Evolutionary conservation across 2,113 vertebrate species (phyloP), one percentile per base, ranked within the genome.

Genomic region (Malurus elegans): DNA sequence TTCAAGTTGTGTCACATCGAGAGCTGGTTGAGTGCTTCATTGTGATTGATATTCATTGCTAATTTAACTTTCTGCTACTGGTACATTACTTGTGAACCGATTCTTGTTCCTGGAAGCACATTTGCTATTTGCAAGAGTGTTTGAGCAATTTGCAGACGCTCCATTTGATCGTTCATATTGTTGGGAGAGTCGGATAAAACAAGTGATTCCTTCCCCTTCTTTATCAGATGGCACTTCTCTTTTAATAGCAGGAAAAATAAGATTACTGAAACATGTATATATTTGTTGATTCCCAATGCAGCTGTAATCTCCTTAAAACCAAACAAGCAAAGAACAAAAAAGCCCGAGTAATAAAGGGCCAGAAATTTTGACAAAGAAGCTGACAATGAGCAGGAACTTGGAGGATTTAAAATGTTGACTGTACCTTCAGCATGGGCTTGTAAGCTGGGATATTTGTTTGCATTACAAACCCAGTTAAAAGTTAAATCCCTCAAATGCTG

Each of bases 1-100:
- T 95, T 96, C 92, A 92, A 95, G 93, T 96, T 90, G 92, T 96
- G 96, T 97, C 95, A 95, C 95, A 96, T 93, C 94, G 54, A 38
- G 90, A 95, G 79, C 79, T 81, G 94, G 72, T 94, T 29, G 56
- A 95, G 72, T 94, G 90, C 93, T 90, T 93, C 79, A 53, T 90
- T 95, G 90, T 96, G 92, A 94, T 92, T 94, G 95, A 97, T 95
- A 97, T 93, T 94, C 90, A 78, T 90, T 92, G 92, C 90, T 95
- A 95, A 96, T 94, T 93, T 93, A 81, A 72, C 90, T 96, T 96
- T 90, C 71, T 92, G 64, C 86, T 95, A 20, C 88, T 73, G 90
- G 82, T 86, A 79, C 79, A 18, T 94, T 86, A 70, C 58, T 91
- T 86, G 81, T 44, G 54, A 93, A 48, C 51, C 0, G 3, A 74